These are phyloP conservation scores for Loxodonta africana DNA, from an alignment of 2,113 vertebrate species.

Conservation along the genomic window DNA sequence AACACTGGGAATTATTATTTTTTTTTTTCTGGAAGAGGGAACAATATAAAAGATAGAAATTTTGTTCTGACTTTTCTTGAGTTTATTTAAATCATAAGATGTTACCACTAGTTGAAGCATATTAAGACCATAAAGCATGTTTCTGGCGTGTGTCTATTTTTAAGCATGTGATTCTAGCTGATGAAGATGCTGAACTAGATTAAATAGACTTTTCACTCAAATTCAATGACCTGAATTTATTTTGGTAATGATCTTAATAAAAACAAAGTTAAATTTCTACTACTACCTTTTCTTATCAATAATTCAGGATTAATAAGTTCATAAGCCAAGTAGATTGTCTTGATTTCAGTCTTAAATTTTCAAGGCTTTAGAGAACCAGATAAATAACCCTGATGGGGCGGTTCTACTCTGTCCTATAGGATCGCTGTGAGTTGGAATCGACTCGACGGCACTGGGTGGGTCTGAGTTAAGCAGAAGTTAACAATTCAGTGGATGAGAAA, in stretches of 20 bases:
- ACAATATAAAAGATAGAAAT: constrained; percentile 9
- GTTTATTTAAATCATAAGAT: constrained; percentile 1
- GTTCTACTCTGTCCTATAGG: no score
- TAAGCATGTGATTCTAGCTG: background rate
- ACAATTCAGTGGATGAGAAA: constrained; percentile 39
- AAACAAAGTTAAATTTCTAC: constrained; percentile 24
- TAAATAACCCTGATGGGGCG: background rate
- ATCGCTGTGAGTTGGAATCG: no score
- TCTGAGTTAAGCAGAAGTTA: background rate
- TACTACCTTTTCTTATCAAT: constrained; percentile 54
- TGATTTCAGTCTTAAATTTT: constrained; percentile 52
- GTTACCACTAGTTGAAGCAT: constrained; percentile 10
- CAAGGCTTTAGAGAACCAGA: constrained; percentile 10
- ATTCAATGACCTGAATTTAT: constrained; percentile 47
- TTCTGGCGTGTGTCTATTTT: background rate
- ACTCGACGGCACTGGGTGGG: no score
- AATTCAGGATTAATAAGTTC: constrained; percentile 56
- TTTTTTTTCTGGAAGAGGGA: background rate
- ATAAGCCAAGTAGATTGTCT: background rate
- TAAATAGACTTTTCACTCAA: constrained; percentile 37
- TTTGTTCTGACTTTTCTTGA: constrained; percentile 6
- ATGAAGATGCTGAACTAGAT: constrained; percentile 17
- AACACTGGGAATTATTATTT: constrained; percentile 27
- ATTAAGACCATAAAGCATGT: background rate
- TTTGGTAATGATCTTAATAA: constrained; percentile 37